Percentiles rank a stretch among this genome's conserved stretches.
These are phyloP conservation scores for Prolemur simus DNA, from an alignment of 2,113 vertebrate species.

Conservation along the genomic window DNA sequence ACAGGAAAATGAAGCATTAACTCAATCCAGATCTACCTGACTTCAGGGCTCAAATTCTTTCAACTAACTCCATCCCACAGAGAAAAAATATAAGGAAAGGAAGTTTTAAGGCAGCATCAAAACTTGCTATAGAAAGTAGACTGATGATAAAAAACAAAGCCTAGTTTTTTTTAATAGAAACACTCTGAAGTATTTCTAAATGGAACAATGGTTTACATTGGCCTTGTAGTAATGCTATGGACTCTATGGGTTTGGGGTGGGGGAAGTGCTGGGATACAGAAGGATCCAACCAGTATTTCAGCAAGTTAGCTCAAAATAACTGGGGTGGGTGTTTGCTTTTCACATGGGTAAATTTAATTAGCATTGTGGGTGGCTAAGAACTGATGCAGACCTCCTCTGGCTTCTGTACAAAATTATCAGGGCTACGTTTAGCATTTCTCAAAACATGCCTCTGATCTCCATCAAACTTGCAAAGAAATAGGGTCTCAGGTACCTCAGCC, in stretches of 20 bases:
- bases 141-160: not conserved
- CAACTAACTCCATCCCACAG: not conserved
- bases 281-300: not conserved
- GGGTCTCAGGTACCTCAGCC: not conserved
- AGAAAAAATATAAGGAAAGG: not conserved
- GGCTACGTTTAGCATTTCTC: constrained; percentile 26
- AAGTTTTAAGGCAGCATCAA: not conserved
- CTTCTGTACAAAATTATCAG: constrained; percentile 43
- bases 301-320: constrained; percentile 60
- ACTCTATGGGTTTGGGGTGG: not conserved
- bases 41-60: not conserved
- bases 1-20: not conserved
- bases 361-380: constrained; percentile 55
- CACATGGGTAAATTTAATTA: constrained; percentile 78
- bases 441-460: not conserved
- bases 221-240: not conserved
- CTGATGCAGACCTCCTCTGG: constrained; percentile 39
- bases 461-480: not conserved
- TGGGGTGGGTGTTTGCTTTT: constrained; percentile 73
- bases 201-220: not conserved
- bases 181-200: not conserved
- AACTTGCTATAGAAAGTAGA: not conserved
- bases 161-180: not conserved
- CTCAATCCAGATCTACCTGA: not conserved
- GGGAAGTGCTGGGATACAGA: not conserved